Percentiles rank a stretch among this genome's conserved stretches.
Conservation (phyloP, 2,797 vertebrate genomes). For the Cetoscarus ocellatus region DNA sequence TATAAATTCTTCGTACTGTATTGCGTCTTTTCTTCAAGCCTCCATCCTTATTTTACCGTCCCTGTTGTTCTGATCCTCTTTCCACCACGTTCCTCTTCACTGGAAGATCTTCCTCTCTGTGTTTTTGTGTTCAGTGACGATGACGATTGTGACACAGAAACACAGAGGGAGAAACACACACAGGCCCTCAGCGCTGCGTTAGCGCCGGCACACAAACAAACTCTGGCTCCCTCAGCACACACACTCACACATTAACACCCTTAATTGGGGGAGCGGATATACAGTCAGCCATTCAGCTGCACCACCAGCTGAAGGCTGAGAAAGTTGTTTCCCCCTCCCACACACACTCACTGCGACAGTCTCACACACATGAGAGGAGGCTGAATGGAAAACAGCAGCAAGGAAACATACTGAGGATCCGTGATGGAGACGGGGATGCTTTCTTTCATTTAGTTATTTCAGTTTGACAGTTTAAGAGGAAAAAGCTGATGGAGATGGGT, state of each 20-base stretch:
- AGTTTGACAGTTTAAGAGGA: conserved; percentile 12
- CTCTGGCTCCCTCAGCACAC: conserved; percentile 56
- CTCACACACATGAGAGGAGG: conserved; percentile 62
- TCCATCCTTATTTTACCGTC: conserved; percentile 7
- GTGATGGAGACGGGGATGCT: conserved; percentile 28
- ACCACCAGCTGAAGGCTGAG: conserved; percentile 71
- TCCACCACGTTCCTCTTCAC: conserved; percentile 6
- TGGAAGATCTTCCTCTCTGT: conserved; percentile 13
- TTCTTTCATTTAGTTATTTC: conserved; percentile 28
- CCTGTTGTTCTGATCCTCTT: neutral
- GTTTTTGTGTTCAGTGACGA: conserved; percentile 11
- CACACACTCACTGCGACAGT: conserved; percentile 77
- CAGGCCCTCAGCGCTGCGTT: conserved; percentile 31
- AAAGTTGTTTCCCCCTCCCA: conserved; percentile 69
- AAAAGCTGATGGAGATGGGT: conserved; percentile 15
- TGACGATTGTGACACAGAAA: conserved; percentile 28
- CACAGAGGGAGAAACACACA: conserved; percentile 9
- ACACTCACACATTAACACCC: conserved; percentile 76
- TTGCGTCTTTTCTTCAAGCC: conserved; percentile 3
- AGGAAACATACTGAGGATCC: conserved; percentile 53
- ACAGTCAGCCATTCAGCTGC: conserved; percentile 76
- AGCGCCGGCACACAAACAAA: conserved; percentile 33
- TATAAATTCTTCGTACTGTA: too few species aligned
- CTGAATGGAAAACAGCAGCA: conserved; percentile 60
- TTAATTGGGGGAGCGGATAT: conserved; percentile 76